Conservation (phyloP, 2,888 invertebrate species). For the Drosophila mayaguana region DNA sequence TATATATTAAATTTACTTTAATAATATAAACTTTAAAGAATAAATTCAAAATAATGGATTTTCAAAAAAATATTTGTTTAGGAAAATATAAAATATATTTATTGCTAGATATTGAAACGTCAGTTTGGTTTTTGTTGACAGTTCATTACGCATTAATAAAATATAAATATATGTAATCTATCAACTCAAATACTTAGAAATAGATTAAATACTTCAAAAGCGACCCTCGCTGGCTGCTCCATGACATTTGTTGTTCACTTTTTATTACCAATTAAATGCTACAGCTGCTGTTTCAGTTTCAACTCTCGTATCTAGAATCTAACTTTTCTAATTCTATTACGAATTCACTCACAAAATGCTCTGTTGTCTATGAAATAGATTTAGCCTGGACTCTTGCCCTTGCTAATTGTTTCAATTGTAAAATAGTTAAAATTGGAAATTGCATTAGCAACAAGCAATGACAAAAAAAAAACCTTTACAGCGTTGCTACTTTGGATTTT, state of each 20-base stretch:
- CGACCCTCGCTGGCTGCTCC: conserved; percentile 10
- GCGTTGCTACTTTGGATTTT: conserved; percentile 16
- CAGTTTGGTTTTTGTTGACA: too few species aligned
- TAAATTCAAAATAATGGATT: too few species aligned
- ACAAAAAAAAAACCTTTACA: not conserved
- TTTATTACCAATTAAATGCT: conserved; percentile 77
- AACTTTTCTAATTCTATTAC: conserved; percentile 44
- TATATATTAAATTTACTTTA: too few species aligned
- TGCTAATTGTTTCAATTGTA: conserved; percentile 17
- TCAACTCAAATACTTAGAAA: not conserved
- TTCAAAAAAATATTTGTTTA: too few species aligned
- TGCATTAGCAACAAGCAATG: conserved; percentile 9
- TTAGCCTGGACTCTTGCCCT: conserved; percentile 2
- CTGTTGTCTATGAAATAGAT: conserved; percentile 20
- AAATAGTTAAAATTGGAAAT: conserved; percentile 17
- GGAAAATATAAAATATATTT: too few species aligned
- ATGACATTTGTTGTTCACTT: conserved; percentile 63
- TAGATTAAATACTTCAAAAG: not conserved
- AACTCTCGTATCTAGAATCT: conserved; percentile 12
- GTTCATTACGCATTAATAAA: too few species aligned
- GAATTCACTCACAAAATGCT: conserved; percentile 23
- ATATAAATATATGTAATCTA: too few species aligned
- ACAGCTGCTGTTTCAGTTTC: conserved; percentile 43
- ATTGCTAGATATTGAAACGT: too few species aligned
- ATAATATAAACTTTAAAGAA: too few species aligned